Conservation (phyloP, 2,888 invertebrate genomes). For the Augiades crinisus region DNA sequence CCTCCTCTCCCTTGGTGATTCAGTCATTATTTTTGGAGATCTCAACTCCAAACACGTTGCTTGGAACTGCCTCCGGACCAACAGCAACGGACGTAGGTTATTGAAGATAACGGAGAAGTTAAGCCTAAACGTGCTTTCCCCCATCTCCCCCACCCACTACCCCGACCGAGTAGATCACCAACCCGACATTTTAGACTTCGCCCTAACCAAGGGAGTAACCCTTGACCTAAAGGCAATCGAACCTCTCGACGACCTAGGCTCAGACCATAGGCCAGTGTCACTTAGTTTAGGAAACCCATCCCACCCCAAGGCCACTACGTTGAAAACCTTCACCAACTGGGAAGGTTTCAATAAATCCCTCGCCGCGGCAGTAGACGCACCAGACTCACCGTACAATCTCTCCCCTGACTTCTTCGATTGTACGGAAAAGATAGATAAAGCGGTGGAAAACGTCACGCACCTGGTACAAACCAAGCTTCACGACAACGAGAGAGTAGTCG, state of each 20-base stretch:
- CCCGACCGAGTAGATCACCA: too few species aligned
- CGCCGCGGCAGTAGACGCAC: not conserved
- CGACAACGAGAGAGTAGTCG: not conserved
- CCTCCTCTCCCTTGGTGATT: not conserved
- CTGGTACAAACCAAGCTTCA: not conserved
- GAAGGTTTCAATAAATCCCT: not conserved
- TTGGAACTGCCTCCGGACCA: not conserved
- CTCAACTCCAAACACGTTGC: not conserved
- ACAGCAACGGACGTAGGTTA: too few species aligned
- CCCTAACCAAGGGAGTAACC: not conserved
- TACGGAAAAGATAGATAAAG: not conserved
- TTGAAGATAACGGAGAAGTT: too few species aligned
- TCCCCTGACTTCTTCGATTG: not conserved
- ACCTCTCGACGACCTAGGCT: constrained; percentile 1
- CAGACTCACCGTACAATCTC: not conserved
- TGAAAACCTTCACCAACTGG: constrained; percentile 15
- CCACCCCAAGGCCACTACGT: not conserved
- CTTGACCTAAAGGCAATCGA: not conserved
- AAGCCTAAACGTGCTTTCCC: too few species aligned
- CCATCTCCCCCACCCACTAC: too few species aligned
- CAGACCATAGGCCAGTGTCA: constrained; percentile 3
- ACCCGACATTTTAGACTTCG: too few species aligned
- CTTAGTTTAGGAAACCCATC: not conserved
- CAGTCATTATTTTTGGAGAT: not conserved
- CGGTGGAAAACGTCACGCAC: not conserved